phyloP scores from a whole-genome alignment of 2,113 vertebrate genomes.

The Epinephelus fuscoguttatus region DNA sequence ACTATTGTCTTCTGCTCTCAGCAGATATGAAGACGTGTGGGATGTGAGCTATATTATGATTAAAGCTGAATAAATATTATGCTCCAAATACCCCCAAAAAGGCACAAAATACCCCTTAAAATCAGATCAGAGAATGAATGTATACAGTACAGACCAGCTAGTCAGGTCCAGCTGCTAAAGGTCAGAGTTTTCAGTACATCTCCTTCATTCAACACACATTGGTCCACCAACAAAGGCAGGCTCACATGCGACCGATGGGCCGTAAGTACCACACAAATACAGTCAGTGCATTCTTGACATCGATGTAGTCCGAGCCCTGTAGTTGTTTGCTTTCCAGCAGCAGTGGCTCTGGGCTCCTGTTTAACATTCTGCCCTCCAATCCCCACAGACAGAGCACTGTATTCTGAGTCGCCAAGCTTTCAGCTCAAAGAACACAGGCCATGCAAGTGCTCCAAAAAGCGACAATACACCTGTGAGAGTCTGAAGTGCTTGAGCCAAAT shows the following conservation, averaged over 20 bases:
- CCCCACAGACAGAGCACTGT: slow-evolving; percentile 39
- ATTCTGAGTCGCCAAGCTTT: slow-evolving; percentile 34
- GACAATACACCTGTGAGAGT: background rate
- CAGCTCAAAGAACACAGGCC: slow-evolving; percentile 17
- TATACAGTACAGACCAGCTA: too few relatives aligned
- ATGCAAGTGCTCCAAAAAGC: slow-evolving; percentile 16
- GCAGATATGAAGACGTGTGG: background rate
- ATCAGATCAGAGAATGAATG: too few relatives aligned
- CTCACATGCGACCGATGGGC: background rate
- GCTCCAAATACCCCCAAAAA: background rate
- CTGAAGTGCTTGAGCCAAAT: background rate
- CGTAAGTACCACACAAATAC: background rate
- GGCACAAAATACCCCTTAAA: too few relatives aligned
- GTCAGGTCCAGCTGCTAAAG: background rate
- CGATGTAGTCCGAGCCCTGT: slow-evolving; percentile 12
- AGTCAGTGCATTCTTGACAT: slow-evolving; percentile 27
- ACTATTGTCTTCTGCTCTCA: background rate
- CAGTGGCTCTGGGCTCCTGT: slow-evolving; percentile 54
- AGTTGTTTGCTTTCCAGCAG: slow-evolving; percentile 42
- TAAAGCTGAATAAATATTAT: too few relatives aligned
- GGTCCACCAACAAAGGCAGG: background rate
- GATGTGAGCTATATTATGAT: background rate
- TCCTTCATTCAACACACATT: background rate
- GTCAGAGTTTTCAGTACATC: slow-evolving; percentile 9
- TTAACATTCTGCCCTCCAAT: slow-evolving; percentile 64